A percentile compares a stretch with the other conserved stretches of the same genome.
Evolutionary conservation across 2,797 vertebrate species (phyloP).

Genomic region (Aplochiton taeniatus): DNA sequence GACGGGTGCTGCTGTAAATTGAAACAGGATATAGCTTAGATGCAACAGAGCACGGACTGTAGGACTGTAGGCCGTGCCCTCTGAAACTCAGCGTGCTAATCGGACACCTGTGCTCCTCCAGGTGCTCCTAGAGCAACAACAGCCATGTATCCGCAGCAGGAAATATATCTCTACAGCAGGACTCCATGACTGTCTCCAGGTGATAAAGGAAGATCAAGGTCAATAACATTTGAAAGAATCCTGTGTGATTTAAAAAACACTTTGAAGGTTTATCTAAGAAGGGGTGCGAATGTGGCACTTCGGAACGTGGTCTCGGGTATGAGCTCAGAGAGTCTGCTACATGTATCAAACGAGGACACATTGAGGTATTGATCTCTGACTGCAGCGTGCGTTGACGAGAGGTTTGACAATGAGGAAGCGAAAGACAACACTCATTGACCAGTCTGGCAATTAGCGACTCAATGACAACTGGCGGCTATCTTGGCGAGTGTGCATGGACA

Average conservation of each 20-base stretch:
- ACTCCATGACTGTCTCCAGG: not conserved
- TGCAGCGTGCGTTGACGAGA: constrained; percentile 27
- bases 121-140: constrained; percentile 16
- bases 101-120: constrained; percentile 51
- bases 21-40: constrained; percentile 42
- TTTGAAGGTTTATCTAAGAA: not conserved
- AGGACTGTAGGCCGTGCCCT: constrained; percentile 6
- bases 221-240: too few species aligned
- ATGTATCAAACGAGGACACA: constrained; percentile 42
- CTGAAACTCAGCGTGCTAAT: constrained; percentile 35
- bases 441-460: constrained; percentile 51
- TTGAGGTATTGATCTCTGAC: constrained; percentile 48
- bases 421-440: constrained; percentile 59
- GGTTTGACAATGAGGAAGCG: constrained; percentile 46
- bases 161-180: not conserved
- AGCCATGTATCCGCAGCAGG: not conserved
- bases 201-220: too few species aligned
- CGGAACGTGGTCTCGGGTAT: constrained; percentile 19
- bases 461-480: constrained; percentile 39
- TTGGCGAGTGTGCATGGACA: constrained; percentile 27
- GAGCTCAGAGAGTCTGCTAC: not conserved
- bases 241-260: not conserved
- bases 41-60: constrained; percentile 18
- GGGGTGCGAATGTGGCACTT: constrained; percentile 9
- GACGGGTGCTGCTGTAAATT: constrained; percentile 46